These are phyloP conservation scores for Cepaea nemoralis DNA, from an alignment of 1,140 invertebrate genomes.

Conservation along the genomic window DNA sequence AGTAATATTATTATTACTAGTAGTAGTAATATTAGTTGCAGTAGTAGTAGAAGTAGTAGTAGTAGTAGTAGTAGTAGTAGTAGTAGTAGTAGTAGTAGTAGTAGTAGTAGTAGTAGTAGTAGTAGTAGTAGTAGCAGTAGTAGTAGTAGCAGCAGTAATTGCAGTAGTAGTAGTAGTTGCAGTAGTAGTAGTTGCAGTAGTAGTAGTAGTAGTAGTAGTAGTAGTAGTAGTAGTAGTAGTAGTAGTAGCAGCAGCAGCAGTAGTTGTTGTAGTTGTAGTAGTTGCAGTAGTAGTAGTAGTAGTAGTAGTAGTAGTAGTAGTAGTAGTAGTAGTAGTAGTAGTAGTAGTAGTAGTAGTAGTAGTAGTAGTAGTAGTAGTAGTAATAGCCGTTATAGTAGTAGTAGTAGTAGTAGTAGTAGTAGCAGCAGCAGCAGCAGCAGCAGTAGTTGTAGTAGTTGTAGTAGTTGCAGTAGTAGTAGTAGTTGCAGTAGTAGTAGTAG, in stretches of 20 bases:
- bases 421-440: neutral
- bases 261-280: no score
- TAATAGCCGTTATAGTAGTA: neutral
- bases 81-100: neutral
- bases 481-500: no score
- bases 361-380: neutral
- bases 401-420: neutral
- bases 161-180: no score
- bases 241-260: no score
- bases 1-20: neutral
- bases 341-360: slow-evolving; percentile 10
- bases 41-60: slow-evolving; percentile 21
- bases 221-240: no score
- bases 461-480: no score
- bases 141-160: neutral
- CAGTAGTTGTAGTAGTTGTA: slow-evolving; percentile 16
- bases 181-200: no score
- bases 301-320: neutral
- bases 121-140: no score
- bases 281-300: no score
- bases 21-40: no score
- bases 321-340: slow-evolving; percentile 11
- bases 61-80: slow-evolving; percentile 10
- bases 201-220: neutral
- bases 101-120: neutral